These are phyloP conservation scores for Hermetia illucens DNA, from an alignment of 1,140 invertebrate genomes.

Conservation along the genomic window DNA sequence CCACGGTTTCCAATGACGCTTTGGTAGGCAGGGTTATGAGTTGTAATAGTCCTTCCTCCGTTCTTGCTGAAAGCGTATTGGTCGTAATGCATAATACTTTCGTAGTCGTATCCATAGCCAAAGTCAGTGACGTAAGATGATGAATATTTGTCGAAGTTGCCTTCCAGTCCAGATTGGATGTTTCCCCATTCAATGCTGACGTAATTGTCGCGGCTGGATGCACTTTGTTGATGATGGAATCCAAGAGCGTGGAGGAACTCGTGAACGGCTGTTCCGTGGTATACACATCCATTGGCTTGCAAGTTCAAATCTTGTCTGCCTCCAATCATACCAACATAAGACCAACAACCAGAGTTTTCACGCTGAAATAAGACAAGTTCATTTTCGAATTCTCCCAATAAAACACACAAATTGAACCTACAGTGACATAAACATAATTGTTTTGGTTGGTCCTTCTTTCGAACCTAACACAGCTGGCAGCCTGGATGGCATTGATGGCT, in stretches of 20 bases:
- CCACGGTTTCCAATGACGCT: too few relatives aligned
- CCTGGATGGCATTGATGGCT: conserved; percentile 1
- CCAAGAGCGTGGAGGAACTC: conserved; percentile 39
- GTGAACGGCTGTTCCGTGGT: conserved; percentile 26
- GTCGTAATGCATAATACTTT: conserved; percentile 48
- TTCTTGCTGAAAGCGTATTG: conserved; percentile 39
- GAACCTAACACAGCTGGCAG: background rate
- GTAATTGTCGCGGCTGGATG: conserved; percentile 38
- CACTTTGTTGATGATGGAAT: conserved; percentile 40
- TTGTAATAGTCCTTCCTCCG: conserved; percentile 36
- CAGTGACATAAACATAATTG: background rate
- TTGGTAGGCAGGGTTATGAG: too few relatives aligned
- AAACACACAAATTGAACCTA: background rate
- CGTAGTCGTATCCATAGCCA: conserved; percentile 39
- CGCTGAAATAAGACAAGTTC: conserved; percentile 22
- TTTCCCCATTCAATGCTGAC: conserved; percentile 38
- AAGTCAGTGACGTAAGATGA: conserved; percentile 29
- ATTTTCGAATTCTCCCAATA: background rate
- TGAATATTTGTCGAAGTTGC: conserved; percentile 37
- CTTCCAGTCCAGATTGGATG: conserved; percentile 29
- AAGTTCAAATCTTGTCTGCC: conserved; percentile 33
- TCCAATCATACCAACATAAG: conserved; percentile 33
- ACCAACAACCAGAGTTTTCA: conserved; percentile 32
- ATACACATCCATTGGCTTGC: conserved; percentile 9
- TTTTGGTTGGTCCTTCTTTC: conserved; percentile 1